Evolutionary conservation across 2,113 vertebrate species (phyloP), one percentile per base, ranked within the genome.

Genomic region (Kobus ellipsiprymnus): DNA sequence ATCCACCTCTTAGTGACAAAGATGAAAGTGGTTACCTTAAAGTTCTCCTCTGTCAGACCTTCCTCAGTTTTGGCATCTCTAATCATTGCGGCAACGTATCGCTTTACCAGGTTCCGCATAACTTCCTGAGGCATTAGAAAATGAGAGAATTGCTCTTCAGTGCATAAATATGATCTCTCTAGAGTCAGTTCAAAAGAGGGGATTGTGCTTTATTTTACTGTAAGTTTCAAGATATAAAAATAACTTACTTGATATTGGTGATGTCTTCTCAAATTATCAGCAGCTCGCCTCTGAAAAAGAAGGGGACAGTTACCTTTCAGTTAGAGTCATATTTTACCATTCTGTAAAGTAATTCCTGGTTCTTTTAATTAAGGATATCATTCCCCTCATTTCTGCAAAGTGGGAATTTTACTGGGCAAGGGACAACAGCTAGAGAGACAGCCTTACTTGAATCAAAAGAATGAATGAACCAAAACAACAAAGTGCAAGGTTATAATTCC

Each of bases 61-160:
- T 99, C 99, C 87, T 99, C 99, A 11, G 99, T 99, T 98, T 99
- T 99, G 59, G 99, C 99, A 96, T 99, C 99, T 99, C 99, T 99
- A 97, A 99, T 99, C 99, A 99, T 99, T n/a, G 99, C 99, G 1
- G 99, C 99, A 44, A 99, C 99, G 2, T 99, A 99, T 21, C 99
- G 98, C 97, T 99, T 99, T 83, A 99, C 99, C 92, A 99, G 98
- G 98, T 99, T 99, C 98, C 98, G 99, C 99, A 99, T 99, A 88
- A 99, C 99, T 92, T 99, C 99, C 99, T 99, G 97, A 90, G 98
- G 97, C 16, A 97, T 74, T 94, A 40, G 84, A 97, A 97, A 93
- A 97, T 2, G 71, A 84, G 1, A 83, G 23, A 50, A 71, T 13
- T 52, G n/a, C 14, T 9, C 77, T 54, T 95, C 46, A 82, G 9